Conservation (phyloP, 2,888 invertebrate species). For the Drosophila peninsularis region DNA sequence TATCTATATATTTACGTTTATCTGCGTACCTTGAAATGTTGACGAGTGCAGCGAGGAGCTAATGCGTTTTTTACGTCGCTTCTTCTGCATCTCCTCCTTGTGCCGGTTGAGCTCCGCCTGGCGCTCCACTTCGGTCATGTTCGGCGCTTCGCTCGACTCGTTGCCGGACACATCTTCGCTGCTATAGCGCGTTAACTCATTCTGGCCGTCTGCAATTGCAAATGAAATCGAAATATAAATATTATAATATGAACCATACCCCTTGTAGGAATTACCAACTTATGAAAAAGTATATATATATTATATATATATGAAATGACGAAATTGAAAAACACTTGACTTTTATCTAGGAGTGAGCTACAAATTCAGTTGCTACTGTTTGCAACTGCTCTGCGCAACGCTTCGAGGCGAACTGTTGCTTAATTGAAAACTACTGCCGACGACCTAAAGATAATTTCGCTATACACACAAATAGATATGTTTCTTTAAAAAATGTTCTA, state of each 20-base stretch:
- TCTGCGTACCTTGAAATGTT: slow-evolving; percentile 92
- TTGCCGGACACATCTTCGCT: slow-evolving; percentile 85
- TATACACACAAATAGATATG: slow-evolving; percentile 1
- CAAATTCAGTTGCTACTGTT: not conserved
- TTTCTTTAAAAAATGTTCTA: not conserved
- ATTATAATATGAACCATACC: not conserved
- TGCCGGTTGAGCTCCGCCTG: slow-evolving; percentile 89
- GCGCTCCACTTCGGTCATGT: slow-evolving; percentile 84
- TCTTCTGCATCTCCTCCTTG: slow-evolving; percentile 95
- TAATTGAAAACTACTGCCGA: slow-evolving; percentile 3
- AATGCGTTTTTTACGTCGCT: slow-evolving; percentile 94
- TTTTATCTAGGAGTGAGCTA: not conserved
- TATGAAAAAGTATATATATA: not conserved
- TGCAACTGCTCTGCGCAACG: slow-evolving; percentile 30
- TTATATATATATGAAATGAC: slow-evolving; percentile 7
- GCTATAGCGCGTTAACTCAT: slow-evolving; percentile 84
- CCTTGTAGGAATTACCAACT: not conserved
- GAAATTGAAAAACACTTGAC: not conserved
- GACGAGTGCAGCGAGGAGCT: slow-evolving; percentile 95
- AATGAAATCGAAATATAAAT: slow-evolving; percentile 2
- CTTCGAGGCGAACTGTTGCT: slow-evolving; percentile 23
- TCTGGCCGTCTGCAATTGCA: slow-evolving; percentile 77
- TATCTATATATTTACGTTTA: not conserved
- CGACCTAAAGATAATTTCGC: slow-evolving; percentile 15
- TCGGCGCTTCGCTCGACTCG: slow-evolving; percentile 83